Conservation (phyloP, 2,797 vertebrate genomes). For the Valencia hispanica region DNA sequence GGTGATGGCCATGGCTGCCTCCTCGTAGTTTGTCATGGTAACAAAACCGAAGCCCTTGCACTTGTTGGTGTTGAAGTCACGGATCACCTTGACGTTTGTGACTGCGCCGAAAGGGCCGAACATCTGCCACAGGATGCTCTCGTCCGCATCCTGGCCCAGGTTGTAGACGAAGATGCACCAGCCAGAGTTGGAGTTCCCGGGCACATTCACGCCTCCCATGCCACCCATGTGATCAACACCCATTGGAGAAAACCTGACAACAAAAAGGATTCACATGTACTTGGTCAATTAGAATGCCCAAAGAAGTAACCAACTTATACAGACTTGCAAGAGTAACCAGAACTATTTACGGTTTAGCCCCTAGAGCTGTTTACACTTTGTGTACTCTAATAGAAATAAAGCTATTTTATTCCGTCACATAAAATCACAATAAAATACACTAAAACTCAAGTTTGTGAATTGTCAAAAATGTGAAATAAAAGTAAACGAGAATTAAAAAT, state of each 20-base stretch:
- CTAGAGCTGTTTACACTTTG: not conserved
- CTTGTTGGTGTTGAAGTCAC: slow-evolving; percentile 99
- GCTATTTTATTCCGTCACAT: too few species aligned
- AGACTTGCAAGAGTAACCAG: too few species aligned
- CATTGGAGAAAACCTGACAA: slow-evolving; percentile 96
- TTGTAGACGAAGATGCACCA: slow-evolving; percentile 99
- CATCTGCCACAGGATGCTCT: slow-evolving; percentile 99
- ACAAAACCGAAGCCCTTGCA: slow-evolving; percentile 99
- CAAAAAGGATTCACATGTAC: not conserved
- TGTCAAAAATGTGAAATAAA: too few species aligned
- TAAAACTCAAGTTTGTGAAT: not conserved
- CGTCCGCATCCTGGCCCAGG: slow-evolving; percentile 96
- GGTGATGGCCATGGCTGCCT: slow-evolving; percentile 98
- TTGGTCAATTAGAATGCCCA: too few species aligned
- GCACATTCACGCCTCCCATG: slow-evolving; percentile 91
- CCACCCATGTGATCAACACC: slow-evolving; percentile 97
- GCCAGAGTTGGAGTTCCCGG: slow-evolving; percentile 90
- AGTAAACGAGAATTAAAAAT: too few species aligned
- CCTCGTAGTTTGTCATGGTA: slow-evolving; percentile 99
- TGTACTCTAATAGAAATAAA: too few species aligned
- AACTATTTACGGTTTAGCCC: too few species aligned
- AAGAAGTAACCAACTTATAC: too few species aligned
- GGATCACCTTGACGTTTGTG: slow-evolving; percentile 99
- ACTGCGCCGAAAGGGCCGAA: slow-evolving; percentile 98
- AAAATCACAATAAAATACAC: not conserved